phyloP scores from a whole-genome alignment of 2,113 vertebrate genomes.

The Butorides virescens region DNA sequence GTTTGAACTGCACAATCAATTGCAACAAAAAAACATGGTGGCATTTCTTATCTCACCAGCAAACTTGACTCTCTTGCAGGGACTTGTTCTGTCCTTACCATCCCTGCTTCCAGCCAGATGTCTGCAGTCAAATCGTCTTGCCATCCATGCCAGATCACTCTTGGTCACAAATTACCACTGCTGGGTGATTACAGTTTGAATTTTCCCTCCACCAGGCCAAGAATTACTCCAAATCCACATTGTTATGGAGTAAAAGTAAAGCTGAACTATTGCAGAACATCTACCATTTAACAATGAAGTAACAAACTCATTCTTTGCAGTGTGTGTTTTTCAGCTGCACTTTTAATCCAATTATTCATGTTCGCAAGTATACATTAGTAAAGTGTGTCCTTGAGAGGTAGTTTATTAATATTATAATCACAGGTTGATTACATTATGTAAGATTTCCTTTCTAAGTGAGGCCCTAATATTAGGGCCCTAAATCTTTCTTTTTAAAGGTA shows the following conservation, averaged over 20 bases:
- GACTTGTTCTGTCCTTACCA: neutral
- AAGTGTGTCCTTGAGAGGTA: neutral
- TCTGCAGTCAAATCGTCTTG: neutral
- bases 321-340: neutral
- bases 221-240: neutral
- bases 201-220: neutral
- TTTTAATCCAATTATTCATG: neutral
- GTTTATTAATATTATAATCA: neutral
- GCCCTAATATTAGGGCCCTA: neutral
- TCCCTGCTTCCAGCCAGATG: neutral
- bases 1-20: fast-evolving
- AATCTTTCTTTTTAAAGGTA: neutral
- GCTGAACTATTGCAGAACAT: neutral
- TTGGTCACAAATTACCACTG: neutral
- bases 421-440: neutral
- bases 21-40: neutral
- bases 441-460: neutral
- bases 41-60: neutral
- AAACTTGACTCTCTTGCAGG: neutral
- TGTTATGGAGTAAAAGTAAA: neutral
- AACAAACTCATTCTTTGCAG: neutral
- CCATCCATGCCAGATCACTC: neutral
- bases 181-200: neutral
- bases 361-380: neutral
- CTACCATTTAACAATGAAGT: neutral